Percentiles rank a stretch among this genome's conserved stretches.
These are phyloP conservation scores for Standfussiana lucernea DNA, from an alignment of 2,888 invertebrate species.

Conservation along the genomic window DNA sequence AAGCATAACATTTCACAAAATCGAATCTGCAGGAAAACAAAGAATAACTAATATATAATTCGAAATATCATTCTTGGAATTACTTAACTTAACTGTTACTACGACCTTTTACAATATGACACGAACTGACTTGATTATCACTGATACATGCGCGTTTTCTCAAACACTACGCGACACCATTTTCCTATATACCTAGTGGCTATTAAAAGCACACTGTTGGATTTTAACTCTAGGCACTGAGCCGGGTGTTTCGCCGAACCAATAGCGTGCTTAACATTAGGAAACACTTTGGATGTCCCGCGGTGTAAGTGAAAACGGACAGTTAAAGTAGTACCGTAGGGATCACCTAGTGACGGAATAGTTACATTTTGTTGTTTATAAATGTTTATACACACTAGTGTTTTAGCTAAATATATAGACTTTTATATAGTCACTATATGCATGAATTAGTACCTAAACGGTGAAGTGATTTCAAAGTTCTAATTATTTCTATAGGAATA, in stretches of 20 bases:
- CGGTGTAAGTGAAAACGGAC: not conserved
- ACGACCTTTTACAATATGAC: slow-evolving; percentile 36
- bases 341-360: slow-evolving; percentile 72
- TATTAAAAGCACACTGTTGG: not conserved
- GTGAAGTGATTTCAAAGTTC: slow-evolving; percentile 56
- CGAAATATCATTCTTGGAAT: not conserved
- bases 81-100: not conserved
- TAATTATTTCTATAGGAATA: slow-evolving; percentile 38
- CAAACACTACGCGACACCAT: not conserved
- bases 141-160: slow-evolving; percentile 23
- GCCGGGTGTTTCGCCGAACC: not conserved
- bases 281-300: not conserved
- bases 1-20: not conserved
- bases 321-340: slow-evolving; percentile 71
- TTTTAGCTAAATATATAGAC: slow-evolving; percentile 71
- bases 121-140: slow-evolving; percentile 29
- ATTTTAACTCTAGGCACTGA: not conserved
- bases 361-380: slow-evolving; percentile 74
- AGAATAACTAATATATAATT: not conserved
- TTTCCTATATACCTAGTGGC: not conserved
- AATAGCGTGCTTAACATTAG: not conserved
- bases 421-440: slow-evolving; percentile 75
- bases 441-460: slow-evolving; percentile 62
- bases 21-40: not conserved
- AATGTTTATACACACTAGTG: slow-evolving; percentile 73